Conservation (phyloP, 2,113 vertebrate genomes). For the Python bivittatus region DNA sequence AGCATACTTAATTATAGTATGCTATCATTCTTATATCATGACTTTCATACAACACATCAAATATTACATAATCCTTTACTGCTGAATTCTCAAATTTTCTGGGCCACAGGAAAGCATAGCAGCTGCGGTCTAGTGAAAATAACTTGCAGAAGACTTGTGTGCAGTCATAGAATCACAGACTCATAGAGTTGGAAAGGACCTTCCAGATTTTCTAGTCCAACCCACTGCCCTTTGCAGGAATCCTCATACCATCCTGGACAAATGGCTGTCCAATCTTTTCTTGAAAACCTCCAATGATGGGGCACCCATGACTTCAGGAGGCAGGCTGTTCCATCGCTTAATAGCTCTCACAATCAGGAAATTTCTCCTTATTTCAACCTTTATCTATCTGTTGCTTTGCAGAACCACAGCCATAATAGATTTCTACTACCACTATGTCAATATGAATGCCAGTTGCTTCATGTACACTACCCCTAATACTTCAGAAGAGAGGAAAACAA, state of each 20-base stretch:
- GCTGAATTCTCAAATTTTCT: background rate
- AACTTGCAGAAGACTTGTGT: background rate
- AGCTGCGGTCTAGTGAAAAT: background rate
- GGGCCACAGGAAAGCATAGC: background rate
- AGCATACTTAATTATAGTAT: too few relatives aligned
- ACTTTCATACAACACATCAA: background rate
- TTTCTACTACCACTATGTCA: background rate
- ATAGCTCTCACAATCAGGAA: background rate
- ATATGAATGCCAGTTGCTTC: background rate
- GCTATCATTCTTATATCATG: background rate
- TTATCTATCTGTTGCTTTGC: background rate
- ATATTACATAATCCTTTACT: background rate
- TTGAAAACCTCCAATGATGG: background rate
- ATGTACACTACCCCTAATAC: background rate
- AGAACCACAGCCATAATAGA: background rate
- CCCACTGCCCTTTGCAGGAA: background rate
- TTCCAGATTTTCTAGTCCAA: background rate
- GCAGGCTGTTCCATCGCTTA: background rate
- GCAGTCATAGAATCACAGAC: background rate
- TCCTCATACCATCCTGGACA: background rate
- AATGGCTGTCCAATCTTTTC: background rate
- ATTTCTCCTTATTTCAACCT: background rate
- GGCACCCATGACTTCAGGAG: background rate
- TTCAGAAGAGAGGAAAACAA: background rate
- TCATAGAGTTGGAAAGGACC: background rate